phyloP scores from a whole-genome alignment of 2,113 vertebrate species.

The Cygnus buccinator region DNA sequence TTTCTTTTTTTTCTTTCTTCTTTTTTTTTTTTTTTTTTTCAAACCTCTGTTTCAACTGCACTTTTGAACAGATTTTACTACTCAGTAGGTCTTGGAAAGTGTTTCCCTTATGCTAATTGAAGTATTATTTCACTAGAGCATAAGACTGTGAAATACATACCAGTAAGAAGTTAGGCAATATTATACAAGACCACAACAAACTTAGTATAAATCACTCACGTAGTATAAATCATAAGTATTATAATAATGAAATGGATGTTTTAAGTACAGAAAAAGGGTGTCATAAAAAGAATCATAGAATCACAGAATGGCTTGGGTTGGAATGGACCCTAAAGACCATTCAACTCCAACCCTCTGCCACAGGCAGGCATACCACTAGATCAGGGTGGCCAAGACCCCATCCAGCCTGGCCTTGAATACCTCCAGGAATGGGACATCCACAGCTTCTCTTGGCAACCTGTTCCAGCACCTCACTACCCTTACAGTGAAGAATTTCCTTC shows the following conservation, averaged over 20 bases:
- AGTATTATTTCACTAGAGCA: neutral
- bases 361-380: too few relatives aligned
- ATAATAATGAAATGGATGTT: neutral
- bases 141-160: neutral
- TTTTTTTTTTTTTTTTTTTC: neutral
- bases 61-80: neutral
- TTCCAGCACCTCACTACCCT: too few relatives aligned
- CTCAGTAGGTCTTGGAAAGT: rapidly evolving
- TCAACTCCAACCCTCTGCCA: too few relatives aligned
- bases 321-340: too few relatives aligned
- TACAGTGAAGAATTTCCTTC: too few relatives aligned
- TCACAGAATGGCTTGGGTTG: too few relatives aligned
- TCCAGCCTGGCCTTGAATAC: too few relatives aligned
- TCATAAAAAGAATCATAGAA: neutral
- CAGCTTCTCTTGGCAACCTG: too few relatives aligned
- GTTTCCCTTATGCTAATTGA: rapidly evolving
- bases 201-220: neutral
- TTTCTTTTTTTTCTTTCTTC: neutral
- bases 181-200: neutral
- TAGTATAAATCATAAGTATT: neutral
- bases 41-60: neutral
- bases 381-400: too few relatives aligned
- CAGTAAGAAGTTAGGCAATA: neutral
- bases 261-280: neutral
- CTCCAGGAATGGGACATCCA: too few relatives aligned